Evolutionary conservation across 2,113 vertebrate genomes (phyloP).

Genomic region (Apodemus sylvaticus): DNA sequence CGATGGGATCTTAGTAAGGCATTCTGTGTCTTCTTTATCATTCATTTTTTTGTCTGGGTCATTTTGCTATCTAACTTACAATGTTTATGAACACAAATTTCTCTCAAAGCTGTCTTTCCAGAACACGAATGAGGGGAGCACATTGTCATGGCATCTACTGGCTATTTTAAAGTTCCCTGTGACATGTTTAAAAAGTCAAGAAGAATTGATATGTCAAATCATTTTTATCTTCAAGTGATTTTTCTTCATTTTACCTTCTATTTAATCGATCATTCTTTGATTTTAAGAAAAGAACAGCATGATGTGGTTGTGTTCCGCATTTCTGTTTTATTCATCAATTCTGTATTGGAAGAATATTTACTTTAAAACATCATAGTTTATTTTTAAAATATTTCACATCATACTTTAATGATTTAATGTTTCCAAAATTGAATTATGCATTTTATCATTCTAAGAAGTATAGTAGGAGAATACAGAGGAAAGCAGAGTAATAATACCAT

Average conservation of each 20-base stretch:
- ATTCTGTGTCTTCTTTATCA: background rate
- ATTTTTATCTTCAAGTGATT: background rate
- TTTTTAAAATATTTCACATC: background rate
- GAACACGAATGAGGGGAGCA: background rate
- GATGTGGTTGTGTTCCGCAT: background rate
- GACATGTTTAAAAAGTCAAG: background rate
- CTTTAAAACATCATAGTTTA: background rate
- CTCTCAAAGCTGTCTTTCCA: background rate
- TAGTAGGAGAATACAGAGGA: background rate
- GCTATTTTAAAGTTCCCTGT: background rate
- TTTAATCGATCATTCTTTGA: background rate
- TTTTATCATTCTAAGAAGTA: background rate
- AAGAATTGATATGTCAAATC: background rate
- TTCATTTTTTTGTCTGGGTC: background rate
- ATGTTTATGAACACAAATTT: conserved; percentile 25
- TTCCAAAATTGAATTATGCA: background rate
- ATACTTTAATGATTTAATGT: background rate
- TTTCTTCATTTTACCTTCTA: background rate
- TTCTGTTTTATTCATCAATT: background rate
- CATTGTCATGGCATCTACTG: background rate
- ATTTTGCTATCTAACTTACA: conserved; percentile 45
- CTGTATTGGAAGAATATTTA: background rate
- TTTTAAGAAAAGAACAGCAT: background rate
- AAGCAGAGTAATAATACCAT: background rate
- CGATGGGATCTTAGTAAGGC: background rate